Evolutionary conservation across 2,888 invertebrate genomes (phyloP).

Genomic region (Ptilodon capucinus): DNA sequence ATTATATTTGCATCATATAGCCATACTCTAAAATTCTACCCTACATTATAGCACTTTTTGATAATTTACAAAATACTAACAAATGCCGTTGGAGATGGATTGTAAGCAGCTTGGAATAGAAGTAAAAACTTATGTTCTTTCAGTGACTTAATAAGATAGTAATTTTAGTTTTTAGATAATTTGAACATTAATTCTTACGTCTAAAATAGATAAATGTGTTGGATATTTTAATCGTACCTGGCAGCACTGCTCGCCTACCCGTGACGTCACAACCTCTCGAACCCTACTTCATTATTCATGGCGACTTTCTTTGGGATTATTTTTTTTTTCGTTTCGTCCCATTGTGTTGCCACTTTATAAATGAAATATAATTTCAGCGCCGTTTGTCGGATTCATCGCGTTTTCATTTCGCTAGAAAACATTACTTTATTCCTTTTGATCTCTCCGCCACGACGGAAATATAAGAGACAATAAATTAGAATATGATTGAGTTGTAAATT

Average conservation of each 20-base stretch:
- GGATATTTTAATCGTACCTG: not conserved
- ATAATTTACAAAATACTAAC: too few species aligned
- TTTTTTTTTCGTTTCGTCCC: slow-evolving; percentile 20
- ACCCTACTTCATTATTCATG: slow-evolving; percentile 36
- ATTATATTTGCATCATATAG: too few species aligned
- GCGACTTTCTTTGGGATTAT: slow-evolving; percentile 33
- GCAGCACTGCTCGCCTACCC: slow-evolving; percentile 12
- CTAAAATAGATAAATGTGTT: too few species aligned
- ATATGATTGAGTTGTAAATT: not conserved
- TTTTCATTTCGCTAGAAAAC: slow-evolving; percentile 27
- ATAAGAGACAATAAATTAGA: not conserved
- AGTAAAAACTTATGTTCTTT: too few species aligned
- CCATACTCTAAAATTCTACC: too few species aligned
- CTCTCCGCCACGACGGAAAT: slow-evolving; percentile 1
- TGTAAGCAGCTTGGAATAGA: too few species aligned
- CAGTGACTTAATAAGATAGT: too few species aligned
- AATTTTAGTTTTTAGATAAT: too few species aligned
- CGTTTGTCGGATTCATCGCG: slow-evolving; percentile 28
- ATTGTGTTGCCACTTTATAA: slow-evolving; percentile 30
- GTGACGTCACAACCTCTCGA: slow-evolving; percentile 22
- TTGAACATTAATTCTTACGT: too few species aligned
- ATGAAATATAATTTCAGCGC: slow-evolving; percentile 32
- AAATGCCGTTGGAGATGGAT: too few species aligned
- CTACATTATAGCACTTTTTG: too few species aligned
- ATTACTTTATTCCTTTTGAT: slow-evolving; percentile 9